A percentile compares a stretch with the other conserved stretches of the same genome.
These are phyloP conservation scores for Marasmarcha lunaedactyla DNA, from an alignment of 2,888 invertebrate genomes.

Conservation along the genomic window DNA sequence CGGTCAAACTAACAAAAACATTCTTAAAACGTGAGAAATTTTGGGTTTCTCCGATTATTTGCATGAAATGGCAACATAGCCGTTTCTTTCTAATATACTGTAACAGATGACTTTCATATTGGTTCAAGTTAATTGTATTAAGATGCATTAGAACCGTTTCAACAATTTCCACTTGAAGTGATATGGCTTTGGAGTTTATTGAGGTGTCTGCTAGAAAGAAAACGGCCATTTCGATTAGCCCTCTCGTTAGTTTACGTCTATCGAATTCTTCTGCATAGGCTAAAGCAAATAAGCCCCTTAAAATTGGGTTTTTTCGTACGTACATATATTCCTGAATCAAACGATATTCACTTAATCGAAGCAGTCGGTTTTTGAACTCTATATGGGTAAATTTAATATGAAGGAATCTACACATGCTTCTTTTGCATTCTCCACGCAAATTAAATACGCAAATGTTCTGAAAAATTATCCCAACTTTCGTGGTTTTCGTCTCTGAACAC, in stretches of 20 bases:
- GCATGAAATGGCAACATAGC: conserved; percentile 38
- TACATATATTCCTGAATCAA: conserved; percentile 37
- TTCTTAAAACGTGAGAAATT: conserved; percentile 48
- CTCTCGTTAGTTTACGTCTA: conserved; percentile 27
- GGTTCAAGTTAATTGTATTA: conserved; percentile 25
- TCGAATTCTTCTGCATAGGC: conserved; percentile 31
- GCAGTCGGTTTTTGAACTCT: conserved; percentile 18
- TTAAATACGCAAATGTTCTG: conserved; percentile 34
- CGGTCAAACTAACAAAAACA: conserved; percentile 36
- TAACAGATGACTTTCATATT: no score
- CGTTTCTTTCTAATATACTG: conserved; percentile 6
- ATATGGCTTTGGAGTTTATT: conserved; percentile 16
- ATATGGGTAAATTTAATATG: conserved; percentile 20
- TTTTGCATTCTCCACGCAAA: conserved; percentile 28
- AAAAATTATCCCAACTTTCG: no score
- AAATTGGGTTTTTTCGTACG: conserved; percentile 17
- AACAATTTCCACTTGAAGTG: conserved; percentile 19
- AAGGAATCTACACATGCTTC: conserved; percentile 23
- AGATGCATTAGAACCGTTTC: conserved; percentile 35
- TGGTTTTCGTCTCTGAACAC: conserved; percentile 8
- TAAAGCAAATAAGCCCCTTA: conserved; percentile 27
- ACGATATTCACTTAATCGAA: conserved; percentile 18
- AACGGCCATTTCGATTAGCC: conserved; percentile 36
- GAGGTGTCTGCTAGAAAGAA: conserved; percentile 24
- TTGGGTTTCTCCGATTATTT: conserved; percentile 35